Evolutionary conservation across 2,113 vertebrate genomes (phyloP).

Genomic region (Phalacrocorax aristotelis): DNA sequence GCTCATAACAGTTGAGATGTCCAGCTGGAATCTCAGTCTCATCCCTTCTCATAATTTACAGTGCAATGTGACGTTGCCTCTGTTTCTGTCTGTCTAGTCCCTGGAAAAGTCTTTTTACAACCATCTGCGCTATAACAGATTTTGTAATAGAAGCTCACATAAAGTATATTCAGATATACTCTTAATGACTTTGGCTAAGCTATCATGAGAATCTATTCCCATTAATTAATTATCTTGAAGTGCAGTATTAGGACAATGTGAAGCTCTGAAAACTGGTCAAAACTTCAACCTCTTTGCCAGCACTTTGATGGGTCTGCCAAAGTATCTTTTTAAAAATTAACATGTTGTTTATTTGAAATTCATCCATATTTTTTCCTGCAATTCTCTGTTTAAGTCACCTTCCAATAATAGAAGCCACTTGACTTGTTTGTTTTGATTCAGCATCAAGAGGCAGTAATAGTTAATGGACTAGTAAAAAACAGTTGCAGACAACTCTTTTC

Average conservation of each 20-base stretch:
- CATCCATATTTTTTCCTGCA: not conserved
- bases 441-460: not conserved
- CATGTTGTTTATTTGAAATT: not conserved
- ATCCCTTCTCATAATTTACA: not conserved
- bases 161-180: not conserved
- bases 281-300: not conserved
- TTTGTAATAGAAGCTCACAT: not conserved
- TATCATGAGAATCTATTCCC: not conserved
- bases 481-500: not conserved
- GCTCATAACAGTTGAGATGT: not conserved
- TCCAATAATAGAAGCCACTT: not conserved
- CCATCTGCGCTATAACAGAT: not conserved
- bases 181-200: not conserved
- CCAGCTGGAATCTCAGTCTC: conserved; percentile 27
- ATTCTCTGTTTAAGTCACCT: not conserved
- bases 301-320: not conserved
- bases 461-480: not conserved
- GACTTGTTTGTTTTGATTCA: not conserved
- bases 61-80: not conserved
- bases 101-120: not conserved
- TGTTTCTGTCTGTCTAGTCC: not conserved
- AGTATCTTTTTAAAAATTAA: not conserved
- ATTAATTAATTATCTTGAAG: not conserved
- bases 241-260: not conserved
- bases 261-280: not conserved